Conservation (phyloP, 2,113 vertebrate genomes). For the Riparia riparia region DNA sequence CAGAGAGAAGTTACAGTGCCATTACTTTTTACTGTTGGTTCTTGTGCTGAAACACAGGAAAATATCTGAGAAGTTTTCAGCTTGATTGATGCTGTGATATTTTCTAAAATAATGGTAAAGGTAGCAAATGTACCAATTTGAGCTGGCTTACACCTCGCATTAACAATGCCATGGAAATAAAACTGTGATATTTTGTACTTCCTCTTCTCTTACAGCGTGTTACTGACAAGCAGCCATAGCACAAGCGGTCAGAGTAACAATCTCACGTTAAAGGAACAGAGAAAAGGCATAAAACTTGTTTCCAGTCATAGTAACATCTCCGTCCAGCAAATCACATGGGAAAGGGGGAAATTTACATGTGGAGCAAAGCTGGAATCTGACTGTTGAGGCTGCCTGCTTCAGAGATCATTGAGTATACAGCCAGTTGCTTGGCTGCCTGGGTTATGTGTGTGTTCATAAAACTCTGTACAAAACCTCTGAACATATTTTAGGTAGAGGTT, state of each 20-base stretch:
- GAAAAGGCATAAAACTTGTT: background rate
- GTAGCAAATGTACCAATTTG: background rate
- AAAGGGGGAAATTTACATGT: background rate
- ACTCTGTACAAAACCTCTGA: background rate
- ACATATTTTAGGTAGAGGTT: background rate
- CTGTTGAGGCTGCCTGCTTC: background rate
- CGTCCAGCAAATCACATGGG: background rate
- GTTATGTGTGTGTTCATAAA: background rate
- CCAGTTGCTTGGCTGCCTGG: background rate
- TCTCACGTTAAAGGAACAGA: background rate
- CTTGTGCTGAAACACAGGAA: background rate
- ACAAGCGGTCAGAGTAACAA: background rate
- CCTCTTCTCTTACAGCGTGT: fast-evolving
- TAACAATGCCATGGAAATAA: background rate
- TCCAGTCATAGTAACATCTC: background rate
- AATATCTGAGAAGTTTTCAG: background rate
- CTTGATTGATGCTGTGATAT: background rate
- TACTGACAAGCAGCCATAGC: background rate
- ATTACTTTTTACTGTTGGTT: background rate
- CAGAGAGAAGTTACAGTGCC: slow-evolving; percentile 45
- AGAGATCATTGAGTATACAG: background rate
- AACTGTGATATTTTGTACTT: background rate
- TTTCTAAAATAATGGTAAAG: background rate
- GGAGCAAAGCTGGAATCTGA: background rate
- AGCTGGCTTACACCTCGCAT: background rate